A percentile compares a stretch with the other conserved stretches of the same genome.
Conservation (phyloP, 2,113 vertebrate species). For the Tinamus guttatus region DNA sequence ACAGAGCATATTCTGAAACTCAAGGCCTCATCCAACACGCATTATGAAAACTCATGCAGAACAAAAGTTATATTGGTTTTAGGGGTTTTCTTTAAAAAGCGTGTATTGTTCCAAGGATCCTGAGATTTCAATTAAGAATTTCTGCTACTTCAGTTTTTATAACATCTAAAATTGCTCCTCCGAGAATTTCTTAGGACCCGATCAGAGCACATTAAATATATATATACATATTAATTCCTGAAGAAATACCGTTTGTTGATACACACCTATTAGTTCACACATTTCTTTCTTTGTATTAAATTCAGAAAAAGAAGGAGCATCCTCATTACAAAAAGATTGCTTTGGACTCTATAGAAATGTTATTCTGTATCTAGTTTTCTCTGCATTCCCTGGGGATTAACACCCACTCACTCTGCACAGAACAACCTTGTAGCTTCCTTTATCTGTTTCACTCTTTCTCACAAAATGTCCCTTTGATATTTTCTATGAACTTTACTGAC, state of each 20-base stretch:
- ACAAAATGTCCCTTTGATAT: not conserved
- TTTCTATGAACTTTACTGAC: not conserved
- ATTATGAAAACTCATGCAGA: slow-evolving; percentile 3
- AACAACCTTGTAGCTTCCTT: not conserved
- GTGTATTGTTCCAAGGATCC: not conserved
- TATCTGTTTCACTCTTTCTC: not conserved
- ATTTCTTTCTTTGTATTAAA: not conserved
- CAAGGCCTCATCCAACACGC: not conserved
- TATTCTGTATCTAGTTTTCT: not conserved
- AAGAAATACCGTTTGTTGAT: not conserved
- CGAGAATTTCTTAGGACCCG: not conserved
- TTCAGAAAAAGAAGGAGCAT: not conserved
- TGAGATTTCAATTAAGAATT: not conserved
- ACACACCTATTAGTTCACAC: not conserved
- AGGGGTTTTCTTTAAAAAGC: not conserved
- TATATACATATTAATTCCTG: not conserved
- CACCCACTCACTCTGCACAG: not conserved
- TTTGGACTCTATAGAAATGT: not conserved
- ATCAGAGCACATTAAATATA: not conserved
- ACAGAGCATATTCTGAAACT: not conserved
- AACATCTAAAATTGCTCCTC: not conserved
- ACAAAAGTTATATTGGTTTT: slow-evolving; percentile 19
- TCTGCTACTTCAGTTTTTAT: not conserved
- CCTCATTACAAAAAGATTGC: not conserved
- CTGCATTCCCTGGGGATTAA: not conserved